Conservation (phyloP, 2,797 vertebrate species). For the Sebastes melanostomus region DNA sequence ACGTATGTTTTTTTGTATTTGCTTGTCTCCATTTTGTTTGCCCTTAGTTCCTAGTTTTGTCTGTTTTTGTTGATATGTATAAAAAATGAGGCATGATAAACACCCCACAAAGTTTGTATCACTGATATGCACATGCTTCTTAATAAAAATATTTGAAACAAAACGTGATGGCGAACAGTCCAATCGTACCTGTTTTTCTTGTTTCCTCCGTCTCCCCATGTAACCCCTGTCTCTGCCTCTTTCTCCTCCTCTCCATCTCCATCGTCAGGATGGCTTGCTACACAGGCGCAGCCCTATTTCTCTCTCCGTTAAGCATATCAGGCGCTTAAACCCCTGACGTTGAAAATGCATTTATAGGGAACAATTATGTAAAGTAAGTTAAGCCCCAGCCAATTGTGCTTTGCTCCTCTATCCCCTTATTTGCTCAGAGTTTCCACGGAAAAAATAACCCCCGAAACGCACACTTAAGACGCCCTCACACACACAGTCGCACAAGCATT, state of each 20-base stretch:
- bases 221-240: slow-evolving; percentile 3
- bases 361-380: slow-evolving; percentile 62
- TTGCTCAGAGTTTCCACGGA: slow-evolving; percentile 11
- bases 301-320: slow-evolving; percentile 40
- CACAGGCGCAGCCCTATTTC: slow-evolving; percentile 30
- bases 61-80: too few species aligned
- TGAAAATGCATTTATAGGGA: slow-evolving; percentile 49
- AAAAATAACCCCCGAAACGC: slow-evolving; percentile 11
- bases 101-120: too few species aligned
- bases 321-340: slow-evolving; percentile 23
- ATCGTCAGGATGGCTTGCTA: slow-evolving; percentile 6
- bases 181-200: background rate
- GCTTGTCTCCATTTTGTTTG: too few species aligned
- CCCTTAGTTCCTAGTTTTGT: too few species aligned
- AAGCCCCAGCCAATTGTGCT: slow-evolving; percentile 47
- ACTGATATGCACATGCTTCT: too few species aligned
- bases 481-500: background rate
- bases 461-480: background rate
- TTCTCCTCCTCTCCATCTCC: slow-evolving; percentile 4
- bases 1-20: too few species aligned
- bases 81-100: too few species aligned
- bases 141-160: too few species aligned
- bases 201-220: background rate
- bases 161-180: background rate
- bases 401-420: slow-evolving; percentile 29